These are phyloP conservation scores for Phyllotreta cruciferae DNA, from an alignment of 2,888 invertebrate species.

Conservation along the genomic window DNA sequence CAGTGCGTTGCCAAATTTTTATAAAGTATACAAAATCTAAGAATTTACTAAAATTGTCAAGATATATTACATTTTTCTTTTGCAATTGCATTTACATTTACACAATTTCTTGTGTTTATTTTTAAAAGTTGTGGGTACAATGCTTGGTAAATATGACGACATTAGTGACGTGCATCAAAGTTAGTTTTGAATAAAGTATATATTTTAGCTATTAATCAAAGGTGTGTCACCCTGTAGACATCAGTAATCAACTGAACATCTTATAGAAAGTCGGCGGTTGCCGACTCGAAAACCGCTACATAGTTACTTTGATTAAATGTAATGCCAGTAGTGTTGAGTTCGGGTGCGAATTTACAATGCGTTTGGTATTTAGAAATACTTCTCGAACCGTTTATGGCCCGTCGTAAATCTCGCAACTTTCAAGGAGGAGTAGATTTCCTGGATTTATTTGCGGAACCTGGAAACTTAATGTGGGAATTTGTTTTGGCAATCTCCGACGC, in stretches of 20 bases:
- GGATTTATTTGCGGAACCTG: slow-evolving; percentile 41
- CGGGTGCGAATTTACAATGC: slow-evolving; percentile 47
- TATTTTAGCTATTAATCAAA: neutral
- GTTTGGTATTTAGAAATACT: slow-evolving; percentile 48
- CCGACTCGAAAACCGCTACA: slow-evolving; percentile 52
- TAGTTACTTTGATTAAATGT: slow-evolving; percentile 60
- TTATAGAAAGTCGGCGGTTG: slow-evolving; percentile 40
- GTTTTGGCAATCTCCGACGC: slow-evolving; percentile 22
- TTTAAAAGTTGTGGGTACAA: no score
- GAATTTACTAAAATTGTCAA: no score
- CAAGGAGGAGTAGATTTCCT: slow-evolving; percentile 40
- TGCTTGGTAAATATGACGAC: no score
- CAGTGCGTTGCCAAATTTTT: no score
- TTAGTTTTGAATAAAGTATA: neutral
- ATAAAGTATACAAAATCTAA: no score
- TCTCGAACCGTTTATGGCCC: slow-evolving; percentile 41
- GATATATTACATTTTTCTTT: no score
- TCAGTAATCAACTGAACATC: slow-evolving; percentile 30
- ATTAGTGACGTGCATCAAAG: no score
- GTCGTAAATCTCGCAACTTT: slow-evolving; percentile 41
- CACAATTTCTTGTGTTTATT: no score
- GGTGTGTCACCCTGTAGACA: slow-evolving; percentile 24
- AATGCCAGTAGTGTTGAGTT: slow-evolving; percentile 50
- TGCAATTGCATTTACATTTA: no score
- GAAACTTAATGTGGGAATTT: slow-evolving; percentile 39